A percentile compares a stretch with the other conserved stretches of the same genome.
phyloP scores from a whole-genome alignment of 2,888 invertebrate genomes.

The Antitype chi region DNA sequence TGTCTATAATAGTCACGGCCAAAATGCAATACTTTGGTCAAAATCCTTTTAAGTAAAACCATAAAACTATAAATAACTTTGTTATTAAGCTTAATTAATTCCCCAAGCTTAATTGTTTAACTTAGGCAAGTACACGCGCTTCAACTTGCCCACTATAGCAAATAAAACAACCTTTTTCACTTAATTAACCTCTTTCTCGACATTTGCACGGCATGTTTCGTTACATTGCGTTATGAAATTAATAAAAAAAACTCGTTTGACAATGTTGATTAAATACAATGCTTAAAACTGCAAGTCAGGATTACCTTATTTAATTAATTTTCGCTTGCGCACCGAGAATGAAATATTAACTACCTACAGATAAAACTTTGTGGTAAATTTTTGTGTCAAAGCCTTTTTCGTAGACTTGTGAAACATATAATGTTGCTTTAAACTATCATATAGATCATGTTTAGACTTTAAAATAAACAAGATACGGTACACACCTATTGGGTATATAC shows the following conservation, averaged over 20 bases:
- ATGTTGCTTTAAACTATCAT: background rate
- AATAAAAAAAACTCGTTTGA: constrained; percentile 54
- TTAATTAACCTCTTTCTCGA: constrained; percentile 57
- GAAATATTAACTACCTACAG: constrained; percentile 10
- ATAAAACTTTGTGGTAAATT: background rate
- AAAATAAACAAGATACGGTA: background rate
- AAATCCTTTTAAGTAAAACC: background rate
- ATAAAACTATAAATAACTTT: constrained; percentile 21
- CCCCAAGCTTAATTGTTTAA: constrained; percentile 22
- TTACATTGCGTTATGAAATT: constrained; percentile 53
- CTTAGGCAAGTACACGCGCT: constrained; percentile 28
- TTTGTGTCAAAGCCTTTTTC: background rate
- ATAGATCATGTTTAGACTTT: background rate
- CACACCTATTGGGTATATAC: background rate
- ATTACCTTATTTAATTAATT: constrained; percentile 57
- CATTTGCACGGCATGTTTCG: constrained; percentile 55
- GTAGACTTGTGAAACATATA: too few species aligned
- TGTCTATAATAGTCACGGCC: background rate
- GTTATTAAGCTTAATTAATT: constrained; percentile 41
- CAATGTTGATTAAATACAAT: constrained; percentile 54
- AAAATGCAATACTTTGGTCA: background rate
- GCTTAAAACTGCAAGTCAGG: constrained; percentile 61
- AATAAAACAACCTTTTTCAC: constrained; percentile 55
- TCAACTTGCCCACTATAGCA: constrained; percentile 31
- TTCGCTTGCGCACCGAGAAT: constrained; percentile 20